Percentiles rank a stretch among this genome's conserved stretches.
Evolutionary conservation across 2,113 vertebrate species (phyloP).

Genomic region (Carollia perspicillata): DNA sequence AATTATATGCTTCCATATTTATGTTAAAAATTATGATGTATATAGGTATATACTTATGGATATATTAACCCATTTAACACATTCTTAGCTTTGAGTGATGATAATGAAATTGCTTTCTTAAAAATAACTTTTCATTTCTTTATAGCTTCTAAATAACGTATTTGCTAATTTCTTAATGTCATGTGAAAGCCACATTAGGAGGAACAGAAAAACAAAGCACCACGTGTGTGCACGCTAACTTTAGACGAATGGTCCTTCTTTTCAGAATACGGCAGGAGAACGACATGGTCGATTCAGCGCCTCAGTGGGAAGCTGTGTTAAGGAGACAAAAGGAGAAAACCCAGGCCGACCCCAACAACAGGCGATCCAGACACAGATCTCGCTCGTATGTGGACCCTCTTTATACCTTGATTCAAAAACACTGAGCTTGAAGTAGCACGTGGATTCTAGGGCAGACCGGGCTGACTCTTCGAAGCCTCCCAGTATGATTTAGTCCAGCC

Average conservation of each 20-base stretch:
- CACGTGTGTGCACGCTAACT: background rate
- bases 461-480: background rate
- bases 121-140: background rate
- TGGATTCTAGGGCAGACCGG: background rate
- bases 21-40: background rate
- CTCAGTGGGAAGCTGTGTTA: constrained; percentile 91
- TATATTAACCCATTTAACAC: background rate
- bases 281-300: constrained; percentile 89
- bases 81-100: background rate
- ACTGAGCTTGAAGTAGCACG: background rate
- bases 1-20: background rate
- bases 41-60: background rate
- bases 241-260: constrained; percentile 22
- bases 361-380: constrained; percentile 90
- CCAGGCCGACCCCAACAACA: constrained; percentile 83
- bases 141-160: background rate
- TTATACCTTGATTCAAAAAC: background rate
- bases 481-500: background rate
- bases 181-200: background rate
- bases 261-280: constrained; percentile 89
- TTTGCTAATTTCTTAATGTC: background rate
- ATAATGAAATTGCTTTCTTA: constrained; percentile 4
- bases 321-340: constrained; percentile 88
- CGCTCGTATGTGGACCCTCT: constrained; percentile 84
- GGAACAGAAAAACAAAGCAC: background rate